A percentile compares a stretch with the other conserved stretches of the same genome.
phyloP scores from a whole-genome alignment of 2,888 invertebrate species.

The Nematopogon swammerdamellus region DNA sequence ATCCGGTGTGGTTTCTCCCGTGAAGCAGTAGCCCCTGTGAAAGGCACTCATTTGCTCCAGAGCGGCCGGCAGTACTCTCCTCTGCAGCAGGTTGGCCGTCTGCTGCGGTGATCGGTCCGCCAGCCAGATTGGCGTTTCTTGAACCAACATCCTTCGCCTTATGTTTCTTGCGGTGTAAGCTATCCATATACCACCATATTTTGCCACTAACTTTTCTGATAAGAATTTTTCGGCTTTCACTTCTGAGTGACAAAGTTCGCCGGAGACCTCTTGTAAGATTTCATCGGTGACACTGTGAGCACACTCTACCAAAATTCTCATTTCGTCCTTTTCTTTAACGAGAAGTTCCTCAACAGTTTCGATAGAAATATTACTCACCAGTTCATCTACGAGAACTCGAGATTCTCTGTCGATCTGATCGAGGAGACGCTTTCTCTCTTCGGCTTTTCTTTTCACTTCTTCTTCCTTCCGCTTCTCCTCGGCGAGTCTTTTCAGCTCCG shows the following conservation, averaged over 20 bases:
- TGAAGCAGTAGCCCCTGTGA: slow-evolving; percentile 38
- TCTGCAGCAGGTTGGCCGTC: slow-evolving; percentile 28
- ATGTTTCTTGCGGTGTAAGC: slow-evolving; percentile 28
- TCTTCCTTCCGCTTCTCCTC: slow-evolving; percentile 19
- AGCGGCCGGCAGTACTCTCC: slow-evolving; percentile 27
- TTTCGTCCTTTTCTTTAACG: slow-evolving; percentile 28
- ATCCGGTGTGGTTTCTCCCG: slow-evolving; percentile 27
- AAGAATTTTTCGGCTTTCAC: slow-evolving; percentile 34
- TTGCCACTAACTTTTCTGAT: slow-evolving; percentile 30
- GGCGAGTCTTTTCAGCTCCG: slow-evolving; percentile 23
- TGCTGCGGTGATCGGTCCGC: slow-evolving; percentile 30
- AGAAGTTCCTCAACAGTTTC: slow-evolving; percentile 25
- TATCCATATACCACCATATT: slow-evolving; percentile 39
- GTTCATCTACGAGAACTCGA: slow-evolving; percentile 24
- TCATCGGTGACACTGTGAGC: slow-evolving; percentile 26
- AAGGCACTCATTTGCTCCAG: slow-evolving; percentile 38
- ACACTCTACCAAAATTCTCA: slow-evolving; percentile 22
- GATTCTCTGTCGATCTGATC: slow-evolving; percentile 29
- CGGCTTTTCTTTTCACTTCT: slow-evolving; percentile 28
- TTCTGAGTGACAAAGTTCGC: slow-evolving; percentile 32
- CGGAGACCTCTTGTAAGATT: slow-evolving; percentile 25
- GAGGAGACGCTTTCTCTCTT: slow-evolving; percentile 18
- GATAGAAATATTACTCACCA: slow-evolving; percentile 26
- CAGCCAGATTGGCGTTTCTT: slow-evolving; percentile 46
- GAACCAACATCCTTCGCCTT: slow-evolving; percentile 31